These are phyloP conservation scores for Drosophila picticornis DNA, from an alignment of 2,888 invertebrate species.

Conservation along the genomic window DNA sequence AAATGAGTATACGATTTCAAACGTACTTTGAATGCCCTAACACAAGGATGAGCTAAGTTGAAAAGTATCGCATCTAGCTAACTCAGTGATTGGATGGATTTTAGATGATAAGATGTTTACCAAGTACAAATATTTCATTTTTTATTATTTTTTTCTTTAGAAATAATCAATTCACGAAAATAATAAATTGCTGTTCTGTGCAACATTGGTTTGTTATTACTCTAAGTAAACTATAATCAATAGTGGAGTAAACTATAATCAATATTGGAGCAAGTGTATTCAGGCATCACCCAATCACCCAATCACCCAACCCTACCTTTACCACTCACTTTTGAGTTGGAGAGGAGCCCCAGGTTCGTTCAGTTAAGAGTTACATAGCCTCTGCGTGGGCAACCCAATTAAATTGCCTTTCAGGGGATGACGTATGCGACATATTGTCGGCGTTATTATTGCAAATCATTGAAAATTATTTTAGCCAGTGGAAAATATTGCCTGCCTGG, in stretches of 20 bases:
- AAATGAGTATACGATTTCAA: slow-evolving; percentile 48
- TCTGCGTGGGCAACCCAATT: slow-evolving; percentile 52
- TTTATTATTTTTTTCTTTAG: background rate
- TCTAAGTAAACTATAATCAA: background rate
- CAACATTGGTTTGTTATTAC: background rate
- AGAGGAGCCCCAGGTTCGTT: slow-evolving; percentile 8
- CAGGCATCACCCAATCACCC: background rate
- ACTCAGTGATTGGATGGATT: background rate
- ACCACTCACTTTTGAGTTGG: slow-evolving; percentile 12
- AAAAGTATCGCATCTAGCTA: background rate
- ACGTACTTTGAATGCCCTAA: background rate
- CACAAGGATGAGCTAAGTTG: background rate
- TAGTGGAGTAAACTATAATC: background rate
- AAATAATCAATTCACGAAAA: background rate
- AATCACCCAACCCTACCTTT: too few species aligned
- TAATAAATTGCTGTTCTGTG: background rate
- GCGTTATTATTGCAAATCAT: slow-evolving; percentile 60
- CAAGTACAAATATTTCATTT: background rate
- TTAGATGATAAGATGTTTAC: background rate
- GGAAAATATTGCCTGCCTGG: slow-evolving; percentile 41
- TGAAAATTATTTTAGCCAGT: slow-evolving; percentile 46
- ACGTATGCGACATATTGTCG: slow-evolving; percentile 49
- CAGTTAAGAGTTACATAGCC: slow-evolving; percentile 20
- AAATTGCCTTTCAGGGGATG: slow-evolving; percentile 26
- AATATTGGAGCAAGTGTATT: background rate